Evolutionary conservation across 1,140 invertebrate genomes (phyloP).

Genomic region (Adoxophyes honmai): DNA sequence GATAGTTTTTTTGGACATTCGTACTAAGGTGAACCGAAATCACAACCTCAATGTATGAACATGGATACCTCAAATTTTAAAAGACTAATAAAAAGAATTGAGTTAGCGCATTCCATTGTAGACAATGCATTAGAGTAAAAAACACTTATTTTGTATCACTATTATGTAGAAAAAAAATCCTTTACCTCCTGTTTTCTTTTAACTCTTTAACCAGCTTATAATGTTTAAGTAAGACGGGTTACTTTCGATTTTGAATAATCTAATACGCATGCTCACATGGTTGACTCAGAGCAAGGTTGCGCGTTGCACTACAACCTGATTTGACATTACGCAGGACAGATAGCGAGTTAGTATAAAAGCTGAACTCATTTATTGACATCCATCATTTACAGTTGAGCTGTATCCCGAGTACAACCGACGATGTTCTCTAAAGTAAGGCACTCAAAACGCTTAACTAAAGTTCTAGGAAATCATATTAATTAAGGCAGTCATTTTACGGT

Average conservation of each 20-base stretch:
- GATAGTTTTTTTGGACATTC: too few relatives aligned
- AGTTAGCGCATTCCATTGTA: too few relatives aligned
- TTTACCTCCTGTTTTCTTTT: too few relatives aligned
- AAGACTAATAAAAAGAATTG: too few relatives aligned
- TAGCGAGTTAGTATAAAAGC: background rate
- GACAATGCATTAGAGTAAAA: too few relatives aligned
- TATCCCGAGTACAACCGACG: background rate
- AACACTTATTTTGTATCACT: too few relatives aligned
- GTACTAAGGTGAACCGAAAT: too few relatives aligned
- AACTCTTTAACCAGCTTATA: too few relatives aligned
- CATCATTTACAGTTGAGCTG: background rate
- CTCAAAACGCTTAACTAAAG: background rate
- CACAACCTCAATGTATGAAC: too few relatives aligned
- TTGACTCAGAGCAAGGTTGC: background rate
- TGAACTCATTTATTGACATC: background rate
- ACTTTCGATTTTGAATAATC: background rate
- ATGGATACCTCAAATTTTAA: too few relatives aligned
- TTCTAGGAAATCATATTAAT: background rate
- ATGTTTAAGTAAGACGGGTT: too few relatives aligned
- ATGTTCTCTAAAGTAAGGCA: slow-evolving; percentile 1
- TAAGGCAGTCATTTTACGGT: background rate
- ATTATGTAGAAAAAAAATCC: too few relatives aligned
- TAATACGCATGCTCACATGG: background rate
- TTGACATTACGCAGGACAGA: background rate
- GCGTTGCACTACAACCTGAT: background rate